phyloP scores from a whole-genome alignment of 2,888 invertebrate genomes.

The Oligia strigilis region DNA sequence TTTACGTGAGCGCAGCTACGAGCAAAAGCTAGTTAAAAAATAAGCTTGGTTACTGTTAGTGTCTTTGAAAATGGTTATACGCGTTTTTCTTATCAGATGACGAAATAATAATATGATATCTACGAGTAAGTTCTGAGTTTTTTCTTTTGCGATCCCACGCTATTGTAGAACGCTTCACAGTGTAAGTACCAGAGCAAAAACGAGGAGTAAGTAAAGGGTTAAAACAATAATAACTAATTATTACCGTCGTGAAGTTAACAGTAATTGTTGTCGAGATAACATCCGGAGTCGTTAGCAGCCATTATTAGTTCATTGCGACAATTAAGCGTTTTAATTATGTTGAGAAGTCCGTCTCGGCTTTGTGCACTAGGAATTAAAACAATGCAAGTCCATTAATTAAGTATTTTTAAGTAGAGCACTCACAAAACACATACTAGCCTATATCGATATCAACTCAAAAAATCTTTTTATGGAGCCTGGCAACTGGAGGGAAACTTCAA shows the following conservation, averaged over 20 bases:
- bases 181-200: background rate
- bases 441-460: no score
- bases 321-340: slow-evolving; percentile 34
- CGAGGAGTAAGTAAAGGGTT: background rate
- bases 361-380: slow-evolving; percentile 3
- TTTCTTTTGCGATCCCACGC: background rate
- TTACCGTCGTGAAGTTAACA: slow-evolving; percentile 8
- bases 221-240: slow-evolving; percentile 12
- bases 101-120: background rate
- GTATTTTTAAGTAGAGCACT: background rate
- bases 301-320: slow-evolving; percentile 37
- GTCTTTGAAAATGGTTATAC: background rate
- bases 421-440: background rate
- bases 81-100: background rate
- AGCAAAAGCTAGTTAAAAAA: background rate
- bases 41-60: no score
- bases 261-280: slow-evolving; percentile 25
- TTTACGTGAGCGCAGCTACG: background rate
- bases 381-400: background rate
- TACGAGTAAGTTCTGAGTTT: background rate
- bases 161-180: background rate
- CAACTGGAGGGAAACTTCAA: no score
- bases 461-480: background rate
- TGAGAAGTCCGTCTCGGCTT: slow-evolving; percentile 10
- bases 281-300: slow-evolving; percentile 25